Percentiles rank a stretch among this genome's conserved stretches.
Evolutionary conservation across 1,140 invertebrate species (phyloP).

Genomic region (Augochlora pura): DNA sequence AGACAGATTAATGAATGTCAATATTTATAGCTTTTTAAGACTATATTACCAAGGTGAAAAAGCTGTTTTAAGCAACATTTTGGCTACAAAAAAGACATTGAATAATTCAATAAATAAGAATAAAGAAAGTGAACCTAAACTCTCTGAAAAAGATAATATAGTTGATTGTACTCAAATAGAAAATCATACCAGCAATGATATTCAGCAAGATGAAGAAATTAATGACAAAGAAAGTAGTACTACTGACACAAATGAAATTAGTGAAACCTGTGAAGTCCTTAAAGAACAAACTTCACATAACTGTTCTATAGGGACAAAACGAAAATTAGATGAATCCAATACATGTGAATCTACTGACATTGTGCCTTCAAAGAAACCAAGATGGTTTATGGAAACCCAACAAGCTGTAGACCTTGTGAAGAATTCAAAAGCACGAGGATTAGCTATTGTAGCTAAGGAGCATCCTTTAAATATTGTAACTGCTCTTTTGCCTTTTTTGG

Average conservation of each 20-base stretch:
- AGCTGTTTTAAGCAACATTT: constrained; percentile 35
- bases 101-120: not conserved
- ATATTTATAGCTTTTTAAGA: constrained; percentile 87
- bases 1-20: constrained; percentile 85
- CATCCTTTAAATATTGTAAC: constrained; percentile 90
- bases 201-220: not conserved
- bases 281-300: not conserved
- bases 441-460: constrained; percentile 90
- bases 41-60: constrained; percentile 81
- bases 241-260: constrained; percentile 58
- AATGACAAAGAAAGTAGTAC: not conserved
- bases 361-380: constrained; percentile 79
- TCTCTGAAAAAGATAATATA: not conserved
- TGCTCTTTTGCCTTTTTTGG: constrained; percentile 87
- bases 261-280: not conserved
- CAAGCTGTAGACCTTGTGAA: constrained; percentile 82
- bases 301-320: constrained; percentile 33
- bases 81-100: not conserved
- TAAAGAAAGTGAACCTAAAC: not conserved
- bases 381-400: constrained; percentile 85
- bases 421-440: constrained; percentile 85
- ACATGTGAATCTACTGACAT: not conserved
- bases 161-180: not conserved
- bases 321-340: constrained; percentile 44
- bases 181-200: not conserved